Percentiles rank a stretch among this genome's conserved stretches.
phyloP scores from a whole-genome alignment of 2,113 vertebrate genomes.

The Oxyruncus cristatus region DNA sequence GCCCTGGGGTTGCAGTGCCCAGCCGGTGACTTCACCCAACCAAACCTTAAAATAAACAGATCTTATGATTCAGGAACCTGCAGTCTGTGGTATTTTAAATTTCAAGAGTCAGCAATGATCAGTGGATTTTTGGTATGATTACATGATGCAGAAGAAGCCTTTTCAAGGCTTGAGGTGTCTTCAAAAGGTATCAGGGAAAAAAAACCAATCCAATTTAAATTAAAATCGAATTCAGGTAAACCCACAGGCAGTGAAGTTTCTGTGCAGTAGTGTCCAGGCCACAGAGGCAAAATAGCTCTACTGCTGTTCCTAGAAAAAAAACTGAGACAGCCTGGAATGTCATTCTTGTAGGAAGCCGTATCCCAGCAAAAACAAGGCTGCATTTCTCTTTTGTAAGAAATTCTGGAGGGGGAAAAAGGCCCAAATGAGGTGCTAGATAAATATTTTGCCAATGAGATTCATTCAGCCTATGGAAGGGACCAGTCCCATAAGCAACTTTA shows the following conservation, averaged over 20 bases:
- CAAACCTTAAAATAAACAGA: background rate
- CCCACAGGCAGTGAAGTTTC: background rate
- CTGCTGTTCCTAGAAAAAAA: background rate
- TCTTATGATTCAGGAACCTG: background rate
- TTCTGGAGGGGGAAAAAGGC: background rate
- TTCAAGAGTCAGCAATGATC: background rate
- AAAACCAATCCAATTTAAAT: background rate
- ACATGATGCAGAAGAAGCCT: background rate
- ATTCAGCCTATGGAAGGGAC: background rate
- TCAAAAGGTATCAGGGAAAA: background rate
- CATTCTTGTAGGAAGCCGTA: background rate
- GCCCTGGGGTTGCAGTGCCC: background rate
- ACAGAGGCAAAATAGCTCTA: background rate
- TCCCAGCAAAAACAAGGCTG: background rate
- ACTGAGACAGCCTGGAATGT: background rate
- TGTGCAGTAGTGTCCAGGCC: background rate
- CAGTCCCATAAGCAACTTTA: background rate
- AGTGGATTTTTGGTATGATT: background rate
- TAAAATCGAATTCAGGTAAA: background rate
- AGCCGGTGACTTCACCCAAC: constrained; percentile 12
- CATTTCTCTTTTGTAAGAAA: constrained; percentile 16
- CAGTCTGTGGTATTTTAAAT: background rate
- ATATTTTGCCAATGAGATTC: background rate
- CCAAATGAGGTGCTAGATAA: constrained; percentile 45
- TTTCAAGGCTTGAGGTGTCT: background rate